A percentile compares a stretch with the other conserved stretches of the same genome.
phyloP scores from a whole-genome alignment of 2,797 vertebrate species.

The Argya squamiceps region DNA sequence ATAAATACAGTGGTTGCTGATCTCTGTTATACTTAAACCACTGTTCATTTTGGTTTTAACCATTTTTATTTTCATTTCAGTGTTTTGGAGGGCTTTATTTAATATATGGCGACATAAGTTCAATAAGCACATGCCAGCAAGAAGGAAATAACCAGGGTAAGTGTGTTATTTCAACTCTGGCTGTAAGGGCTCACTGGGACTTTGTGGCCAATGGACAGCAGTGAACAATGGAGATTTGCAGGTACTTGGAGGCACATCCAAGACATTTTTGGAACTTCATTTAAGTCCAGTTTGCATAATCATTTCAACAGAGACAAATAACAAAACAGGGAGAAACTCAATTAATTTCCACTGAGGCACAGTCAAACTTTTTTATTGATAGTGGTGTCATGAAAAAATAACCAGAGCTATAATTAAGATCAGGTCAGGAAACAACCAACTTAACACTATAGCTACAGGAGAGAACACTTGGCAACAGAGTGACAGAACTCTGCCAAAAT shows the following conservation, averaged over 20 bases:
- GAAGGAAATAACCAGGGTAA: not conserved
- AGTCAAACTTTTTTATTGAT: not conserved
- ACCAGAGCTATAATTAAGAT: not conserved
- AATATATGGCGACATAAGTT: not conserved
- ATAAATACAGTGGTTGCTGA: not conserved
- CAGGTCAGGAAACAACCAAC: not conserved
- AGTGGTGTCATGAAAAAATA: not conserved
- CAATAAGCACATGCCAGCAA: not conserved
- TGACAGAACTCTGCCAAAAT: not conserved
- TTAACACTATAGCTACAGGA: not conserved
- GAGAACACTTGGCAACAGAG: not conserved
- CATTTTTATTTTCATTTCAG: not conserved
- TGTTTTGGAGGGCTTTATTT: not conserved
- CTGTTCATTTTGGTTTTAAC: not conserved
- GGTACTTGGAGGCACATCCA: not conserved
- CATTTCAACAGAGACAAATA: not conserved
- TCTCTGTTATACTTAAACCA: not conserved
- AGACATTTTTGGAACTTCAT: not conserved
- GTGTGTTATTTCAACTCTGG: rapidly evolving
- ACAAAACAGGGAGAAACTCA: not conserved
- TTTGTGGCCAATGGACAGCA: not conserved
- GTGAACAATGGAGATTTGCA: not conserved
- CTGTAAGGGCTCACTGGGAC: not conserved
- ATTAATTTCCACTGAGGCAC: not conserved
- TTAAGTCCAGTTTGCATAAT: not conserved